These are phyloP conservation scores for Rallus crepitans DNA, from an alignment of 2,797 vertebrate genomes.

Conservation along the genomic window DNA sequence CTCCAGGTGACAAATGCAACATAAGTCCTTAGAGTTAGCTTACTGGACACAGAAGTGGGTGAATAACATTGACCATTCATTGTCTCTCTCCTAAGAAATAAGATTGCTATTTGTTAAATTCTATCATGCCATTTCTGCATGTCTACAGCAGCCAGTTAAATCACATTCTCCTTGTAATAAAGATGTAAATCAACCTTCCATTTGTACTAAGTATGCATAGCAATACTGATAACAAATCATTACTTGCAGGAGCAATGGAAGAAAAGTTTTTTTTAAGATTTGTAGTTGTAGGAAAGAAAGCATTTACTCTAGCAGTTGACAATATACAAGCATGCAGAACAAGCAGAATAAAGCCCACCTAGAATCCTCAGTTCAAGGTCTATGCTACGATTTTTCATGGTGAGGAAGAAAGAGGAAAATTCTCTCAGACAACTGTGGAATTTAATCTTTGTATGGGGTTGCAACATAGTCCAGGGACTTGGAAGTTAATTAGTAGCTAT, in stretches of 20 bases:
- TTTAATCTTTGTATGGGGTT: not conserved
- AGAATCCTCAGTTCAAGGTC: not conserved
- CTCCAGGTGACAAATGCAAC: not conserved
- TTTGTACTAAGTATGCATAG: not conserved
- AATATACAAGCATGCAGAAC: not conserved
- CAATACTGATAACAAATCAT: not conserved
- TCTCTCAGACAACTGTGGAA: not conserved
- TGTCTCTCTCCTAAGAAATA: not conserved
- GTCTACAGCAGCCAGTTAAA: not conserved
- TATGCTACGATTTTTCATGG: not conserved
- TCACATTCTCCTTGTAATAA: not conserved
- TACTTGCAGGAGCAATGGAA: not conserved
- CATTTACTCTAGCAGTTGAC: not conserved
- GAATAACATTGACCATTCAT: not conserved
- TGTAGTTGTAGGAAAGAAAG: not conserved
- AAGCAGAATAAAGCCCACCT: not conserved
- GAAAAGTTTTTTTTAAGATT: not conserved
- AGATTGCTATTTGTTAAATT: not conserved
- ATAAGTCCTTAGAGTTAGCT: not conserved
- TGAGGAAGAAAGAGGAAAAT: not conserved
- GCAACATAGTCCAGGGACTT: not conserved
- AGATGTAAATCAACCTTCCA: not conserved
- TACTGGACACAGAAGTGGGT: not conserved
- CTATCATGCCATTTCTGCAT: not conserved
- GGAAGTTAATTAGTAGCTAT: not conserved